Evolutionary conservation across 2,113 vertebrate species (phyloP), one percentile per base, ranked within the genome.

Genomic region (Vulpes ferrilata): DNA sequence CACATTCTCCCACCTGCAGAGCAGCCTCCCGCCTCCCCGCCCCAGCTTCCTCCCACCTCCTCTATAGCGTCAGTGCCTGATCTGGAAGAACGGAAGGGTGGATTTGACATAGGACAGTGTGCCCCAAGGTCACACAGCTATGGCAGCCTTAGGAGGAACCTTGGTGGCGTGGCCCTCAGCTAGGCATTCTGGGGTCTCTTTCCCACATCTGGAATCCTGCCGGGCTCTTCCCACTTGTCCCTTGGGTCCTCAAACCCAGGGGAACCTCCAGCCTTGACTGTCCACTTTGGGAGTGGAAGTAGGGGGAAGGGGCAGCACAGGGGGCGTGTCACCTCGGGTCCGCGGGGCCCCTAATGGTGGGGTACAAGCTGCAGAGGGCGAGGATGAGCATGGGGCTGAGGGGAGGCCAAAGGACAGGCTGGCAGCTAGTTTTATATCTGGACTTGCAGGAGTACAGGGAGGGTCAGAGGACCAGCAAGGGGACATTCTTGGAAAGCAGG

Each of bases 321-420:
- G 48, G 80, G 38, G 5, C 11, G 27, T 17, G 30, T 55, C 96
- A 90, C 62, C 69, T 93, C 35, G 11, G 82, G 16, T 90, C 88
- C 4, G 0, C 23, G 35, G 93, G 82, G 51, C 55, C 80, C 90
- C 55, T 69, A 48, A 93, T 90, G 95, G 98, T 97, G 90, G 96
- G 97, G 27, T 95, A 98, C 98, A 98, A 98, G 97, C 98, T 97
- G 95, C 87, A 12, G 60, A 96, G 95, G 96, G 96, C 80, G 81
- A 69, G 67, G 82, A 87, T 67, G 38, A 53, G 92, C 64, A 81
- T 30, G 16, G 10, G 74, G 91, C 85, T 60, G 78, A 90, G 92
- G 86, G 97, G 96, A 92, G 95, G 95, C 92, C 90, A 53, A 78
- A 95, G 89, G 92, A 94, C 88, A 95, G 80, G 92, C 79, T 88